phyloP scores from a whole-genome alignment of 64 coral and sea anemone genomes.

The Platygyra sinensis region DNA sequence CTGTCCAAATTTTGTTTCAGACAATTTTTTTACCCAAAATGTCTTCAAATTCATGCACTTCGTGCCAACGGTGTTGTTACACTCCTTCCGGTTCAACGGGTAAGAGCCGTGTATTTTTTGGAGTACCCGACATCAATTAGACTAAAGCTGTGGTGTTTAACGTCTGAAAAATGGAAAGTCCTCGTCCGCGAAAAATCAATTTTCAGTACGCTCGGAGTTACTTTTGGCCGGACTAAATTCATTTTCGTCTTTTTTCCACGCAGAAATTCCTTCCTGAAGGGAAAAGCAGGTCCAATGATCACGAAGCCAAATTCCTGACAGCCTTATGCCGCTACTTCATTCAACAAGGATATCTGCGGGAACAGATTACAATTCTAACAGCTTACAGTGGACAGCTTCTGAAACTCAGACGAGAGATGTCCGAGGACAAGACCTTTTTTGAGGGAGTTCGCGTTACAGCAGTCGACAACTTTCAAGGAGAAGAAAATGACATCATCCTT shows the following conservation, averaged over 20 bases:
- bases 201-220: too few species aligned
- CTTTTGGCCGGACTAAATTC: too few species aligned
- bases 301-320: conserved; percentile 74
- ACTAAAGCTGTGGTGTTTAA: too few species aligned
- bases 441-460: conserved; percentile 58
- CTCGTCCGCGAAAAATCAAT: too few species aligned
- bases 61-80: too few species aligned
- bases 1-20: neutral
- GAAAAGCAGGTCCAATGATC: conserved; percentile 66
- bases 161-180: too few species aligned
- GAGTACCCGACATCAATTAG: too few species aligned
- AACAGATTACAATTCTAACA: conserved; percentile 74
- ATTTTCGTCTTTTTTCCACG: neutral
- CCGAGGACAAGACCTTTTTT: conserved; percentile 14
- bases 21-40: too few species aligned
- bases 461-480: conserved; percentile 81
- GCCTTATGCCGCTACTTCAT: conserved; percentile 77
- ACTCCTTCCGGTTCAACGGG: too few species aligned
- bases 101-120: too few species aligned
- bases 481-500: conserved; percentile 96
- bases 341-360: conserved; percentile 63
- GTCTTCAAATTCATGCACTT: too few species aligned
- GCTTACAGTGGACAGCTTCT: conserved; percentile 79
- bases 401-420: conserved; percentile 56
- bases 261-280: conserved; percentile 57